Conservation (phyloP, 2,888 invertebrate species). For the Coenonympha glycerion region DNA sequence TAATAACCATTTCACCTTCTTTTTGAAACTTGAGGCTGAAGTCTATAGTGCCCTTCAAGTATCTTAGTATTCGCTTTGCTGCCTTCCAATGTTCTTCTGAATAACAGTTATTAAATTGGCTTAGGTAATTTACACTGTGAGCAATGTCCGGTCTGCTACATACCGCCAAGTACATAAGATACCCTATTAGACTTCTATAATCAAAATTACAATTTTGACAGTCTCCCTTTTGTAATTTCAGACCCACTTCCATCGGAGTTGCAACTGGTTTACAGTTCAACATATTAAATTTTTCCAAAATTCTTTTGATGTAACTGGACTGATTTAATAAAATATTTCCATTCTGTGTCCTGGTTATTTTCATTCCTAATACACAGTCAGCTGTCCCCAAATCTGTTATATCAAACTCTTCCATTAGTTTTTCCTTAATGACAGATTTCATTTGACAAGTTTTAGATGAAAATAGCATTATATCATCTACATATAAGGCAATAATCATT, state of each 20-base stretch:
- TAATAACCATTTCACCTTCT: constrained; percentile 3
- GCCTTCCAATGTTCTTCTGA: constrained; percentile 18
- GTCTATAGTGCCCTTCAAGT: constrained; percentile 17
- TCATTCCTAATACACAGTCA: constrained; percentile 1
- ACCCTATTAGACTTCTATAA: constrained; percentile 17
- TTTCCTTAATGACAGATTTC: background rate
- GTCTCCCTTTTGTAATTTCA: constrained; percentile 3
- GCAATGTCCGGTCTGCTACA: constrained; percentile 19
- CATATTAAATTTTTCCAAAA: background rate
- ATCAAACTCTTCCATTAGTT: constrained; percentile 1
- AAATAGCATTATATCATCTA: no score
- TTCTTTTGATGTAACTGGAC: background rate
- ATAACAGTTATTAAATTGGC: constrained; percentile 24
- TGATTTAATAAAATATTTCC: background rate
- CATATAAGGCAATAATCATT: constrained; percentile 16
- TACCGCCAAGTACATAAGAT: constrained; percentile 21
- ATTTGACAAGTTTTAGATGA: background rate
- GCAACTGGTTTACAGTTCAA: background rate
- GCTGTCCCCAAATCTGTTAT: constrained; percentile 6
- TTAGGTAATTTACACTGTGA: constrained; percentile 18
- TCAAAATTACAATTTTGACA: background rate
- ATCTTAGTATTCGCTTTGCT: constrained; percentile 19
- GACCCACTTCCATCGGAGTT: background rate
- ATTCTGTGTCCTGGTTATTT: background rate
- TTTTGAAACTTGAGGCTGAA: constrained; percentile 13